These are phyloP conservation scores for Squalus acanthias DNA, from an alignment of 2,797 vertebrate genomes.

Conservation along the genomic window DNA sequence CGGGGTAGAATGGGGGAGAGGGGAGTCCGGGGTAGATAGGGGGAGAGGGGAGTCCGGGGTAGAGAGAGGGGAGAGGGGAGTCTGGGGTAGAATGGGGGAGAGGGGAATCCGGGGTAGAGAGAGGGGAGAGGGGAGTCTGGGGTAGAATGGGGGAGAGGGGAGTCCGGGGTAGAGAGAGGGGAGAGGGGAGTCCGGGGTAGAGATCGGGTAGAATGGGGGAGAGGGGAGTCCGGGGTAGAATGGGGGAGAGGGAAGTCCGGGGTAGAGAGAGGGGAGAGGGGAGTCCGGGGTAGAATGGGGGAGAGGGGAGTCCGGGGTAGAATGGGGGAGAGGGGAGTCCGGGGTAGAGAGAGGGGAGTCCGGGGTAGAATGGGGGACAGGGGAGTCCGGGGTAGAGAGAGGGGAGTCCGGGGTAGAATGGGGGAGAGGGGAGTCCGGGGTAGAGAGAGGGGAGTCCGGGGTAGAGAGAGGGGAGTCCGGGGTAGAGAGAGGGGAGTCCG, in stretches of 20 bases:
- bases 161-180: no score
- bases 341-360: neutral
- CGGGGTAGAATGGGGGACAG: neutral
- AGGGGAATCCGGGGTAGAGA: fast-evolving
- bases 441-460: fast-evolving
- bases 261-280: neutral
- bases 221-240: neutral
- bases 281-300: neutral
- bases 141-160: no score
- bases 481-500: neutral
- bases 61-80: fast-evolving
- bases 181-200: fast-evolving
- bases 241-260: neutral
- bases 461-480: fast-evolving
- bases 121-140: neutral
- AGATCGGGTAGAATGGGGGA: fast-evolving
- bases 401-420: neutral
- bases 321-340: neutral
- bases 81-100: neutral
- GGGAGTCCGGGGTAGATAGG: no score
- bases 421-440: neutral
- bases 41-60: fast-evolving
- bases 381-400: neutral
- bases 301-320: neutral
- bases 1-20: neutral